A percentile compares a stretch with the other conserved stretches of the same genome.
These are phyloP conservation scores for Sprattus sprattus DNA, from an alignment of 2,113 vertebrate genomes.

Conservation along the genomic window DNA sequence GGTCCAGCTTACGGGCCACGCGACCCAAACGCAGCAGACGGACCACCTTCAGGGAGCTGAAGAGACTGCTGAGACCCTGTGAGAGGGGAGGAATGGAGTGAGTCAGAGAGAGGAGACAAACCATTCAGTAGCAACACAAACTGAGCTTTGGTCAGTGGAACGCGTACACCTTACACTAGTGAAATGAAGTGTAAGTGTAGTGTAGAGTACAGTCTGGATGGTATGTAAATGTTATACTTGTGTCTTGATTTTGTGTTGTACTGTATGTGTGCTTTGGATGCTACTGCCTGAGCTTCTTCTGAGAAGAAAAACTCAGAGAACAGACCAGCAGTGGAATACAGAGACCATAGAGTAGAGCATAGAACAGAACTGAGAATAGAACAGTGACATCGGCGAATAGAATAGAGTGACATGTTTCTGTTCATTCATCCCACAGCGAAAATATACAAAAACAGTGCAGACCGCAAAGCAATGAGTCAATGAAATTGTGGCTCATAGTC, in stretches of 20 bases:
- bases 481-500: too few species aligned
- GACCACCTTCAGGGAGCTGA: constrained; percentile 97
- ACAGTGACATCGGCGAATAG: too few species aligned
- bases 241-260: not conserved
- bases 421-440: too few species aligned
- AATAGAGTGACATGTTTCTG: too few species aligned
- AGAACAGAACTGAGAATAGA: too few species aligned
- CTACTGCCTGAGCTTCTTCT: too few species aligned
- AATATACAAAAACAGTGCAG: too few species aligned
- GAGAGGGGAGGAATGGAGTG: constrained; percentile 30
- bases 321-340: too few species aligned
- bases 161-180: not conserved
- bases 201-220: not conserved
- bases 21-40: constrained; percentile 90
- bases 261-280: too few species aligned
- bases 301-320: too few species aligned
- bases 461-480: not conserved
- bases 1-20: constrained; percentile 93
- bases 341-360: too few species aligned
- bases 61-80: constrained; percentile 96
- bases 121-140: not conserved
- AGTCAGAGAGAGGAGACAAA: not conserved
- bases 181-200: not conserved
- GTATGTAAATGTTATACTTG: not conserved
- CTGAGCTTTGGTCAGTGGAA: not conserved